These are phyloP conservation scores for Natator depressus DNA, from an alignment of 2,113 vertebrate genomes.

Conservation along the genomic window DNA sequence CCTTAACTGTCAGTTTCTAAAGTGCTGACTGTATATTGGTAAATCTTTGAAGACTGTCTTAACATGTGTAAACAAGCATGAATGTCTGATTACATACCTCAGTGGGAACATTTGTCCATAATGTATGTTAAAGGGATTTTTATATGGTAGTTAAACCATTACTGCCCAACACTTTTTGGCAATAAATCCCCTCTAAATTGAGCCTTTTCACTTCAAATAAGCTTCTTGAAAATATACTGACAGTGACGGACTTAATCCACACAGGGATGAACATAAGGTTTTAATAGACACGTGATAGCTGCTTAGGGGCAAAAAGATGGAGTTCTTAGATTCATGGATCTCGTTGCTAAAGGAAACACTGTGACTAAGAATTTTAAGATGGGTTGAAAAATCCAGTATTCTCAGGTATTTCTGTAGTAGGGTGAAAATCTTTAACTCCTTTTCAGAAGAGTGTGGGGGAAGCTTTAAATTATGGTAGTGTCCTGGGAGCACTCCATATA, in stretches of 20 bases:
- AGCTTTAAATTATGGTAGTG: neutral
- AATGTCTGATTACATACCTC: neutral
- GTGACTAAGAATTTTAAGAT: neutral
- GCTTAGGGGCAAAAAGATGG: neutral
- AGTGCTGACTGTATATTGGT: neutral
- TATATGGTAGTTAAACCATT: neutral
- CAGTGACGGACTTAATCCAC: neutral
- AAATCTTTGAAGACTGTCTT: neutral
- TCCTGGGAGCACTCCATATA: accelerated
- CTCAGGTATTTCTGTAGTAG: neutral
- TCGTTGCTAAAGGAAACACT: neutral
- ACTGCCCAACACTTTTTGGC: neutral
- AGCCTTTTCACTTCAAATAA: neutral
- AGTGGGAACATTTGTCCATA: neutral
- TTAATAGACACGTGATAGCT: neutral
- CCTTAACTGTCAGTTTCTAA: neutral
- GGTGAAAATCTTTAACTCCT: accelerated
- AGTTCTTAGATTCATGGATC: neutral
- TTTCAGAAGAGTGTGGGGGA: neutral
- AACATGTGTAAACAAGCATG: neutral
- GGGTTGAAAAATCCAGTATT: neutral
- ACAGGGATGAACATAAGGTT: too few species aligned
- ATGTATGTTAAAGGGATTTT: neutral
- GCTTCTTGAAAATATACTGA: neutral
- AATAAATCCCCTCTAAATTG: too few species aligned